Conservation (phyloP, 2,888 invertebrate species). For the Loripinus fragilis region DNA sequence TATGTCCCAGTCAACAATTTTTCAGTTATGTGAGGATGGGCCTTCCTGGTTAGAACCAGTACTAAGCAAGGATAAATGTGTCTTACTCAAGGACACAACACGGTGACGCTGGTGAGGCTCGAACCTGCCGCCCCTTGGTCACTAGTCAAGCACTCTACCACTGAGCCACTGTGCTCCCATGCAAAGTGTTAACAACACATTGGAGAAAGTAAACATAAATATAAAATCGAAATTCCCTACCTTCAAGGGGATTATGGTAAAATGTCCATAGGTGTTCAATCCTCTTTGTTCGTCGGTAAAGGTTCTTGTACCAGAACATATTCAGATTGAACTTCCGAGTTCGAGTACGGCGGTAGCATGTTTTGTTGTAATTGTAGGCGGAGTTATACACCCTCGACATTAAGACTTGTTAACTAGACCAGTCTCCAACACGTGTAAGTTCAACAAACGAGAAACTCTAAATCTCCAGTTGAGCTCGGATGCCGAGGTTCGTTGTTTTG, state of each 20-base stretch:
- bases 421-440: background rate
- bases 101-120: too few species aligned
- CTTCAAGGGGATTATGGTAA: conserved; percentile 77
- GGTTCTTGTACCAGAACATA: conserved; percentile 75
- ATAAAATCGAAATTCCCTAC: conserved; percentile 63
- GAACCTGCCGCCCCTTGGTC: too few species aligned
- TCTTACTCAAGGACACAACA: too few species aligned
- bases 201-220: too few species aligned
- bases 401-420: conserved; percentile 24
- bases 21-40: too few species aligned
- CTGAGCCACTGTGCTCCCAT: too few species aligned
- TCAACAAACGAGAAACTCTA: background rate
- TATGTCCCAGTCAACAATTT: too few species aligned
- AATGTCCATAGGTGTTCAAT: conserved; percentile 76
- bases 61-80: too few species aligned
- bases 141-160: too few species aligned
- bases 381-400: conserved; percentile 51
- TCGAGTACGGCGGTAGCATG: conserved; percentile 53
- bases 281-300: conserved; percentile 72
- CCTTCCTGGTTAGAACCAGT: too few species aligned
- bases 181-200: too few species aligned
- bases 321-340: conserved; percentile 76
- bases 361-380: conserved; percentile 56
- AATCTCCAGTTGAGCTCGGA: background rate
- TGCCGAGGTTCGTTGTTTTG: background rate